Conservation (phyloP, 2,113 vertebrate species). For the Gobius niger region DNA sequence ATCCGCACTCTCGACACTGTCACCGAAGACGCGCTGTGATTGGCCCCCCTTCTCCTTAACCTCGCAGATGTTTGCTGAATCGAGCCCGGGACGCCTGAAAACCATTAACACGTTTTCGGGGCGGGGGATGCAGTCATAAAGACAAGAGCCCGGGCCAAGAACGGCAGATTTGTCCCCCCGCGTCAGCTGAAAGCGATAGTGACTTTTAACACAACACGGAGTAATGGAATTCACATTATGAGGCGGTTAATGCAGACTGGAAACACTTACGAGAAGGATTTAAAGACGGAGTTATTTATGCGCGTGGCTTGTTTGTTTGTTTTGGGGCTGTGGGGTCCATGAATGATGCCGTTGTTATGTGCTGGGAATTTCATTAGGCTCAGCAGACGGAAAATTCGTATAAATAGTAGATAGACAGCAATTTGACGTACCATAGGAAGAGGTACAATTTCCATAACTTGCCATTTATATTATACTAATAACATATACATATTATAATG, state of each 20-base stretch:
- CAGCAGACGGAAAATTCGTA: background rate
- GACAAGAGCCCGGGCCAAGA: constrained; percentile 32
- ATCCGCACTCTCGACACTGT: background rate
- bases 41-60: constrained; percentile 15
- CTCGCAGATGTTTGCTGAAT: constrained; percentile 44
- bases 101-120: constrained; percentile 32
- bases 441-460: no score
- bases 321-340: background rate
- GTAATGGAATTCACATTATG: constrained; percentile 12
- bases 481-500: no score
- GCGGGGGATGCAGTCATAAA: constrained; percentile 20
- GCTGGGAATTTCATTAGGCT: background rate
- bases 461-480: no score
- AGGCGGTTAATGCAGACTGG: constrained; percentile 9
- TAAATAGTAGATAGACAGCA: no score
- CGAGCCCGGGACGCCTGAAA: constrained; percentile 40
- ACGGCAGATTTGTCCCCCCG: constrained; percentile 5
- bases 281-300: constrained; percentile 4
- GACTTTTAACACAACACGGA: constrained; percentile 31
- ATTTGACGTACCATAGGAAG: no score
- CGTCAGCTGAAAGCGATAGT: constrained; percentile 30
- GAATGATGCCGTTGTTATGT: background rate
- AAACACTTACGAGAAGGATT: constrained; percentile 12
- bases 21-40: constrained; percentile 14
- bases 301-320: constrained; percentile 4